phyloP scores from a whole-genome alignment of 2,113 vertebrate species.

The Rissa tridactyla region DNA sequence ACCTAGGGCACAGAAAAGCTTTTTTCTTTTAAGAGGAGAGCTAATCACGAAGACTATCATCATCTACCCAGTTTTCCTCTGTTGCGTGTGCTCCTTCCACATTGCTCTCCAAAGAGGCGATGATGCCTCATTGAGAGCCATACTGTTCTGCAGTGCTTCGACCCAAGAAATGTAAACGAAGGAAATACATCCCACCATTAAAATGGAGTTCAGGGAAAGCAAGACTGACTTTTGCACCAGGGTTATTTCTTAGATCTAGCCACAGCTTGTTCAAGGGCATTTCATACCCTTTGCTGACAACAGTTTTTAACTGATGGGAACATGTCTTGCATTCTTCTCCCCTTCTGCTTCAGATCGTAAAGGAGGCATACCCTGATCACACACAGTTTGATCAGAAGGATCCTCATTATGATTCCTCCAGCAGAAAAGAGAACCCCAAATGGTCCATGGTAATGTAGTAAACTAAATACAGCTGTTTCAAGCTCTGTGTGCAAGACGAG shows the following conservation, averaged over 20 bases:
- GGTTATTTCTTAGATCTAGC: neutral
- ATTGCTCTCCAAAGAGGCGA: neutral
- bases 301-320: neutral
- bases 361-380: conserved; percentile 92
- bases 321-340: neutral
- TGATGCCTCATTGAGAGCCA: neutral
- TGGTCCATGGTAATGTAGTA: conserved; percentile 89
- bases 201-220: neutral
- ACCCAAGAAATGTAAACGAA: neutral
- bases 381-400: conserved; percentile 95
- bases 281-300: neutral
- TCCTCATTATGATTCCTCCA: conserved; percentile 87
- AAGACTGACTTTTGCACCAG: neutral
- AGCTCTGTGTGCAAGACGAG: neutral
- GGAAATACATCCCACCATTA: neutral
- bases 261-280: neutral
- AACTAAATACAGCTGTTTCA: neutral
- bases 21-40: neutral
- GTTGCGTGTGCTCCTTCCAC: neutral
- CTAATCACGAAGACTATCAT: neutral
- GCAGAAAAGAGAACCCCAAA: conserved; percentile 89
- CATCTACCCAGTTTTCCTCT: neutral
- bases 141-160: neutral
- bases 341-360: conserved; percentile 82
- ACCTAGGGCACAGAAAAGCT: neutral